Conservation (phyloP, 2,113 vertebrate species). For the Hipposideros armiger region DNA sequence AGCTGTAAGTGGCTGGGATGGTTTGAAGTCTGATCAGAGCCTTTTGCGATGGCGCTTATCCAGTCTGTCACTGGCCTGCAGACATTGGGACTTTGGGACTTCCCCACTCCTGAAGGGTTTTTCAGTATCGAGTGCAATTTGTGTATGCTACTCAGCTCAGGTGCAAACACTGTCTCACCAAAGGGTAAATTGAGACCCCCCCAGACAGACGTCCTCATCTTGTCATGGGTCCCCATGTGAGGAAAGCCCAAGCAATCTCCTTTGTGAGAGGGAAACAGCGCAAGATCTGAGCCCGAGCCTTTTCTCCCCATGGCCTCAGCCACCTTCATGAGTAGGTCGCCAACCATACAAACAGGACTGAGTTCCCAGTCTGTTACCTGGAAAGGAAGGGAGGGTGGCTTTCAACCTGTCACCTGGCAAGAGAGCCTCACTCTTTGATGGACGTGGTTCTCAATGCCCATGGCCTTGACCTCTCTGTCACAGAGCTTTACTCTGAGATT, state of each 20-base stretch:
- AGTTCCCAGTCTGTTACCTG: background rate
- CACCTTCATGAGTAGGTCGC: background rate
- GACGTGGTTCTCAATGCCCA: background rate
- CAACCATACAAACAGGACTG: too few species aligned
- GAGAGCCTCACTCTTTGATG: background rate
- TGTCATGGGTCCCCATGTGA: background rate
- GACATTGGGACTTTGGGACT: background rate
- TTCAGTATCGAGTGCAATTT: background rate
- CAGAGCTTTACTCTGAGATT: background rate
- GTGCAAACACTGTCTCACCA: background rate
- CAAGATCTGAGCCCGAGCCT: rapidly evolving
- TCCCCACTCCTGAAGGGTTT: background rate
- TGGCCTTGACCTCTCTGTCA: rapidly evolving
- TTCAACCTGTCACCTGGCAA: background rate
- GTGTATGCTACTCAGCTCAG: background rate
- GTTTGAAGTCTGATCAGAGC: too few species aligned
- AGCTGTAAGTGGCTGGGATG: background rate
- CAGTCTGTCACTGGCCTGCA: background rate
- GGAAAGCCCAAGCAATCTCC: background rate
- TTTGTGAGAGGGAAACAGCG: background rate
- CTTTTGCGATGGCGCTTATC: background rate
- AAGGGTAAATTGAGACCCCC: background rate
- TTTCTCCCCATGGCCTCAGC: background rate
- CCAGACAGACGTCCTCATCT: background rate
- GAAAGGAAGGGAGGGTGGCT: too few species aligned